A percentile compares a stretch with the other conserved stretches of the same genome.
Conservation (phyloP, 2,797 vertebrate species). For the Tenualosa thibaudeaui region DNA sequence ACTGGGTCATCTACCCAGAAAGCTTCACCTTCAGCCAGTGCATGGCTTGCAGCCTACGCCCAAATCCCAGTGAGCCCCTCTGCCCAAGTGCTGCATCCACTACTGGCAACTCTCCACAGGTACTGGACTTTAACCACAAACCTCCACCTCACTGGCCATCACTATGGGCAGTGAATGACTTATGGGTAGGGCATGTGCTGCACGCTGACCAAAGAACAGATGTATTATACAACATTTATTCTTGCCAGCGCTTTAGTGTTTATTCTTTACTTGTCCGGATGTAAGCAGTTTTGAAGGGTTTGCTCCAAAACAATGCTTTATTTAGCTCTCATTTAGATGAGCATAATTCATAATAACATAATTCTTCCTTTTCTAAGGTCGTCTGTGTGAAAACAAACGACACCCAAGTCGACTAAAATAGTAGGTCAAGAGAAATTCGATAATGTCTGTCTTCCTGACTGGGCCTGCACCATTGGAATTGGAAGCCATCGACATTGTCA, state of each 20-base stretch:
- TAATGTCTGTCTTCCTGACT: background rate
- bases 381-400: background rate
- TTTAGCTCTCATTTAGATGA: too few species aligned
- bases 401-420: background rate
- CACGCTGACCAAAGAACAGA: background rate
- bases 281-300: background rate
- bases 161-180: background rate
- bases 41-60: conserved; percentile 53
- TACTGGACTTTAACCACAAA: conserved; percentile 34
- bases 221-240: background rate
- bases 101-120: conserved; percentile 54
- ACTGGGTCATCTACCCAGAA: conserved; percentile 73
- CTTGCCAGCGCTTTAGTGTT: background rate
- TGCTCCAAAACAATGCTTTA: conserved; percentile 42
- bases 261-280: background rate
- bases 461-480: background rate
- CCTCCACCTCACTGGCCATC: background rate
- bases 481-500: background rate
- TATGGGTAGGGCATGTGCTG: background rate
- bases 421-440: background rate
- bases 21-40: conserved; percentile 69
- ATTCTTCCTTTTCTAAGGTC: background rate
- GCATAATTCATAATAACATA: background rate
- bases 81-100: background rate
- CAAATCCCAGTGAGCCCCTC: conserved; percentile 41